Evolutionary conservation across 2,113 vertebrate species (phyloP), one percentile per base, ranked within the genome.

Genomic region (Tautogolabrus adspersus): DNA sequence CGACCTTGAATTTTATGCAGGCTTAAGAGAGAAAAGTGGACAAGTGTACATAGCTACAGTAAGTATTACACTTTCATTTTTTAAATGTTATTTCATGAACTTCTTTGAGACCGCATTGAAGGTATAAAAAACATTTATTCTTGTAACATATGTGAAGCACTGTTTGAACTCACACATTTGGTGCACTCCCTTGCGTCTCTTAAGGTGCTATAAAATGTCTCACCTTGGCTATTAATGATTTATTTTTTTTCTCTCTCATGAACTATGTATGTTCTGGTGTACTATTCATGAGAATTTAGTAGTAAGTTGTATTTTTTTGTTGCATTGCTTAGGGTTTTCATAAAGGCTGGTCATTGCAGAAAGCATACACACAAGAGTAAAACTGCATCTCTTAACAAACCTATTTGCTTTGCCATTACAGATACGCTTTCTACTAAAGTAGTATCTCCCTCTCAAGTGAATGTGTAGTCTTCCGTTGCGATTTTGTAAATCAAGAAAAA

Each of bases 221-320:
- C 8, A 22, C 60, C 22, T 12, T 26, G 47, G 52, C 19, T 40
- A 26, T 73, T 59, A 71, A 85, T 70, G 5, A 67, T 72, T 67
- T 12, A 57, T 8, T 68, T 65, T n/a, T 51, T 62, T 4, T 34
- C 30, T 54, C 15, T 54, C 15, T 22, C n/a, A 9, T 23, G 44
- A 58, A 55, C 44, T 42, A 3, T 66, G 21, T 26, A 42, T 59
- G 69, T 34, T 34, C 30, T 54, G n/a, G 42, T 60, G 46, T 49
- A 37, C 59, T 59, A 64, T 54, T 51, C 42, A 56, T 62, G 47
- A 42, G 18, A 18, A 47, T 46, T 51, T 58, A 1, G 34, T 66
- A 30, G 34, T 23, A 55, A 21, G 30, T 34, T 2, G 26, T 81
- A 46, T 22, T 12, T 22, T 65, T 34, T 23, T 34, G 59, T 19